phyloP scores from a whole-genome alignment of 2,888 invertebrate species.

The Oxytorus armatus region DNA sequence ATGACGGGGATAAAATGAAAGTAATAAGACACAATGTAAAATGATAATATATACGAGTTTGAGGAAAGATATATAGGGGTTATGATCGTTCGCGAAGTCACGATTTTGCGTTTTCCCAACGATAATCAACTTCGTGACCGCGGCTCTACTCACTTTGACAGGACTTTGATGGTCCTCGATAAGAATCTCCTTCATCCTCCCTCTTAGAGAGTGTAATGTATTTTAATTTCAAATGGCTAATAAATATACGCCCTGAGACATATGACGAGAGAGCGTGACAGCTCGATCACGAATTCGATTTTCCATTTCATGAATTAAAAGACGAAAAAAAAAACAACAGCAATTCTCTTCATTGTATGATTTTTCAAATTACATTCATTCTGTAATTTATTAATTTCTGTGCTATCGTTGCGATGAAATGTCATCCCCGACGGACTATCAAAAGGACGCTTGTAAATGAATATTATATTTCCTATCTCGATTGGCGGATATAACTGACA shows the following conservation, averaged over 20 bases:
- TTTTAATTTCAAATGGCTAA: slow-evolving; percentile 36
- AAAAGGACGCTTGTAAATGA: not conserved
- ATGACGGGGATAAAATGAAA: not conserved
- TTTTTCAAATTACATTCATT: not conserved
- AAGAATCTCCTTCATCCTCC: too few species aligned
- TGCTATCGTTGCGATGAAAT: not conserved
- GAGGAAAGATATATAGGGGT: not conserved
- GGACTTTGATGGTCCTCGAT: slow-evolving; percentile 37
- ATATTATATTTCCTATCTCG: not conserved
- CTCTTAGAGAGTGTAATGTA: slow-evolving; percentile 2
- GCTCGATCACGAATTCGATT: slow-evolving; percentile 40
- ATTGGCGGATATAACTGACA: slow-evolving; percentile 16
- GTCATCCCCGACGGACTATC: not conserved
- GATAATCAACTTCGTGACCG: slow-evolving; percentile 55
- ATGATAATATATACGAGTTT: not conserved
- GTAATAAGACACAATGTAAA: not conserved
- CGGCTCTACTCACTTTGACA: slow-evolving; percentile 28
- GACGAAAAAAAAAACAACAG: not conserved
- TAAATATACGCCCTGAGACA: slow-evolving; percentile 1
- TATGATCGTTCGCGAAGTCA: slow-evolving; percentile 40
- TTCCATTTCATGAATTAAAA: not conserved
- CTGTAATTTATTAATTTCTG: slow-evolving; percentile 13
- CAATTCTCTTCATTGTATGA: not conserved
- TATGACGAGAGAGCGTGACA: slow-evolving; percentile 37
- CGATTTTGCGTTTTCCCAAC: slow-evolving; percentile 40